Evolutionary conservation across 2,888 invertebrate species (phyloP).

Genomic region (Eucera pruinosa): DNA sequence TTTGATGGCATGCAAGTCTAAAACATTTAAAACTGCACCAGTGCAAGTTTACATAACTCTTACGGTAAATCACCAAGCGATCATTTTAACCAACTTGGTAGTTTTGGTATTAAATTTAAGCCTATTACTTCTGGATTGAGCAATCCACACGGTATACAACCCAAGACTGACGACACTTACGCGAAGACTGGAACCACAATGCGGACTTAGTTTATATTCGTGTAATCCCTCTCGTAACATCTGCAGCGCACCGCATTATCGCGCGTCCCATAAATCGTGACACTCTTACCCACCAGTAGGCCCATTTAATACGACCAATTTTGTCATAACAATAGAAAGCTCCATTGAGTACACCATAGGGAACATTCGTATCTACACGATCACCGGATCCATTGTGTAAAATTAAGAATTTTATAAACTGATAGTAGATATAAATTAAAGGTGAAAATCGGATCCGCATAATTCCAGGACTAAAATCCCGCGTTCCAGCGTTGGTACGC

Average conservation of each 20-base stretch:
- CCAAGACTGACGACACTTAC: background rate
- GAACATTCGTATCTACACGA: too few relatives aligned
- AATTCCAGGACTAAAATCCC: too few relatives aligned
- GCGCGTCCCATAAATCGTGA: constrained; percentile 21
- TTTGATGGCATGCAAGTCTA: too few relatives aligned
- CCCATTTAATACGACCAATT: constrained; percentile 24
- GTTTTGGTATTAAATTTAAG: background rate
- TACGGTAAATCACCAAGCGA: background rate
- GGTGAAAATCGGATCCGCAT: too few relatives aligned
- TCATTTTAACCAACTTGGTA: too few relatives aligned
- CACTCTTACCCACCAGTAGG: constrained; percentile 11
- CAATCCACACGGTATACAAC: background rate
- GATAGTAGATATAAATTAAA: too few relatives aligned
- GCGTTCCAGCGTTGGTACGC: too few relatives aligned
- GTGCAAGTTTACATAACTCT: too few relatives aligned
- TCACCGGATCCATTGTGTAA: too few relatives aligned
- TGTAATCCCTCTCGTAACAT: constrained; percentile 26
- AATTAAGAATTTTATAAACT: too few relatives aligned
- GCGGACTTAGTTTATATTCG: constrained; percentile 11
- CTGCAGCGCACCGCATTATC: constrained; percentile 35
- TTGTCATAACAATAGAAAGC: background rate
- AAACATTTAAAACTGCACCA: too few relatives aligned
- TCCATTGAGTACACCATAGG: background rate
- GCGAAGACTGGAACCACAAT: constrained; percentile 10
- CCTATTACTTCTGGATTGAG: background rate